Evolutionary conservation across 1,140 invertebrate species (phyloP).

Genomic region (Lucilia sericata): DNA sequence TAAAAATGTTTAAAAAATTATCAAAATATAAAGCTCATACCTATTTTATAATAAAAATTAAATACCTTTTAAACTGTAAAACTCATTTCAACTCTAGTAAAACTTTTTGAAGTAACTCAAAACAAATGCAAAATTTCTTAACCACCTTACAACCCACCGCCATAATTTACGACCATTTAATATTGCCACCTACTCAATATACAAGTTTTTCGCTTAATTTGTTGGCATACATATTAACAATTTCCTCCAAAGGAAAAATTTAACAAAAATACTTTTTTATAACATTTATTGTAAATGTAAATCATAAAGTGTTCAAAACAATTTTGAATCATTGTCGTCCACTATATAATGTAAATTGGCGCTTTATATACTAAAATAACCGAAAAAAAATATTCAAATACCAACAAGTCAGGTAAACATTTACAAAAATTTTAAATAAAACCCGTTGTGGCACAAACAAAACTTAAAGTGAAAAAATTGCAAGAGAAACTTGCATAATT

Average conservation of each 20-base stretch:
- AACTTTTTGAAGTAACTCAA: too few relatives aligned
- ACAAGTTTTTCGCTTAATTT: neutral
- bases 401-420: neutral
- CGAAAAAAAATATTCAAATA: neutral
- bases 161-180: neutral
- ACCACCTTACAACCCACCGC: neutral
- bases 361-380: neutral
- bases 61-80: too few relatives aligned
- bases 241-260: neutral
- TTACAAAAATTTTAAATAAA: neutral
- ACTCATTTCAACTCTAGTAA: too few relatives aligned
- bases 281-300: too few relatives aligned
- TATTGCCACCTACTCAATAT: neutral
- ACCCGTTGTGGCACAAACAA: neutral
- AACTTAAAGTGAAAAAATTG: too few relatives aligned
- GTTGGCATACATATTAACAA: neutral
- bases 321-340: neutral
- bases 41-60: too few relatives aligned
- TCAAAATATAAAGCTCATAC: too few relatives aligned
- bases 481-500: too few relatives aligned
- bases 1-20: too few relatives aligned
- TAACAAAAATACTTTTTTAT: neutral
- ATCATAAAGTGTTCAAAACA: constrained; percentile 21
- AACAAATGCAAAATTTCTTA: neutral
- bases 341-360: neutral